These are phyloP conservation scores for Mylabris sibirica DNA, from an alignment of 2,888 invertebrate genomes.

Conservation along the genomic window DNA sequence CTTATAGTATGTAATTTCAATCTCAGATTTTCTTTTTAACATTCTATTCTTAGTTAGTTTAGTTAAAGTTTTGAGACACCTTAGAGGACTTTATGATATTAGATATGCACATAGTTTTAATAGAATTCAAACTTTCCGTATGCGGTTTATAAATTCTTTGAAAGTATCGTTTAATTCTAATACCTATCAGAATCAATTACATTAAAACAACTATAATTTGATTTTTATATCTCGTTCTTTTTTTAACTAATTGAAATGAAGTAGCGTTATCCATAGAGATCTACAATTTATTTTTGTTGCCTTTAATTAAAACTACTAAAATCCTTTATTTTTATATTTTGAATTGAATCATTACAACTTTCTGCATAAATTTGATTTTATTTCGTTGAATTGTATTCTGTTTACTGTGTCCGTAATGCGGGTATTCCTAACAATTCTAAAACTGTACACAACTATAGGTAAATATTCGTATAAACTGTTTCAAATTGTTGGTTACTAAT, in stretches of 20 bases:
- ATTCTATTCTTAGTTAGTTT: background rate
- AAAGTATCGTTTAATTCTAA: too few relatives aligned
- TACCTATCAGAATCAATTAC: too few relatives aligned
- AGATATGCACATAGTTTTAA: slow-evolving; percentile 10
- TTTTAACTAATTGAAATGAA: background rate
- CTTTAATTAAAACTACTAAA: background rate
- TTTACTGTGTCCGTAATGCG: background rate
- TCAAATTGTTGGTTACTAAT: background rate
- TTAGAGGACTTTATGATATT: background rate
- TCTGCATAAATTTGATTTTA: background rate
- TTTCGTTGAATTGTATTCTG: background rate
- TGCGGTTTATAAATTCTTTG: background rate
- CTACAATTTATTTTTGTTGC: background rate
- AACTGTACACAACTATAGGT: background rate
- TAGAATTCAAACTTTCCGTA: background rate
- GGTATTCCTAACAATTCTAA: background rate
- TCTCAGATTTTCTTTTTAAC: background rate
- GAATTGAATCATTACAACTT: background rate
- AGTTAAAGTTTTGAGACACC: background rate
- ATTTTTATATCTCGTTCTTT: background rate
- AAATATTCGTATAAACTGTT: background rate
- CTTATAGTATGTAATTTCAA: background rate
- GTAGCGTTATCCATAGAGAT: background rate
- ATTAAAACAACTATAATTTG: too few relatives aligned
- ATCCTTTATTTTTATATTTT: background rate